Evolutionary conservation across 2,113 vertebrate genomes (phyloP).

Genomic region (Ammodramus savannarum): DNA sequence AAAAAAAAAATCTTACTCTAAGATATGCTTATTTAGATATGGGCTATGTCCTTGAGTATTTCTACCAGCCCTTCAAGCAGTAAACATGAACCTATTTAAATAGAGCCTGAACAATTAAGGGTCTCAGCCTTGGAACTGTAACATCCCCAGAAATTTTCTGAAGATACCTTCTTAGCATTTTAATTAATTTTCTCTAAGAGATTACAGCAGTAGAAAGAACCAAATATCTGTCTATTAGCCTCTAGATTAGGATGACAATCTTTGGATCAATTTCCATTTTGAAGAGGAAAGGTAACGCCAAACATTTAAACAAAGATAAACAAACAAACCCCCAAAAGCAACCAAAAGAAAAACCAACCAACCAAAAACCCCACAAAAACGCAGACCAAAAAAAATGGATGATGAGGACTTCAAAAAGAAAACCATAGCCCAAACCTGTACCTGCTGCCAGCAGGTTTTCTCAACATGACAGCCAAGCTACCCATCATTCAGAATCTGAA

Average conservation of each 20-base stretch:
- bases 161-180: neutral
- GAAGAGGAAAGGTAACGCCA: neutral
- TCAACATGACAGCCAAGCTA: neutral
- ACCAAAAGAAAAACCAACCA: neutral
- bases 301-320: neutral
- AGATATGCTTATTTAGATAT: neutral
- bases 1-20: neutral
- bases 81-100: neutral
- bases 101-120: neutral
- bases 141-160: neutral
- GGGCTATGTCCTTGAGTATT: neutral
- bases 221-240: neutral
- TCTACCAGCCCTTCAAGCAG: neutral
- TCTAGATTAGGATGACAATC: neutral
- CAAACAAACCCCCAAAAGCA: neutral
- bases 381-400: neutral
- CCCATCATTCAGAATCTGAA: neutral
- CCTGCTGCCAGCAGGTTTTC: neutral
- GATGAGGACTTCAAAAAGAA: neutral
- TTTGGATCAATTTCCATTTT: neutral
- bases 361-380: neutral
- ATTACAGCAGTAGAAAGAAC: neutral
- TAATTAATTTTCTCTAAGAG: neutral
- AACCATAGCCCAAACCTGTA: fast-evolving
- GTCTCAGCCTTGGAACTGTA: neutral